phyloP scores from a whole-genome alignment of 2,113 vertebrate genomes.

The Ptychochromis oligacanthus region DNA sequence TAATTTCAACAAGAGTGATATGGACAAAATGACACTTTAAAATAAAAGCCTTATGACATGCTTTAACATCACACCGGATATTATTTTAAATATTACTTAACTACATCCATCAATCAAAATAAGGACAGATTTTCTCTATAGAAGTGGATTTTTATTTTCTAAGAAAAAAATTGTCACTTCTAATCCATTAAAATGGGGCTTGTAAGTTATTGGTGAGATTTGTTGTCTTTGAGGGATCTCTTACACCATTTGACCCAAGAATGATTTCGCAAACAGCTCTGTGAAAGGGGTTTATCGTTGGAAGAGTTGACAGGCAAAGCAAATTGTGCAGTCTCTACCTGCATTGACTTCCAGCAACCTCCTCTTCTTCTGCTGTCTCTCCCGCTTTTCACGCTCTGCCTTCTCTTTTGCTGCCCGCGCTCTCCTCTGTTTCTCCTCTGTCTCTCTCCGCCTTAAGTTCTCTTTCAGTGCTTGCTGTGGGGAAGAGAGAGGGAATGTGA shows the following conservation, averaged over 20 bases:
- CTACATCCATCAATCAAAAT: conserved; percentile 10
- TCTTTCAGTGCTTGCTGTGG: conserved; percentile 93
- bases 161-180: conserved; percentile 14
- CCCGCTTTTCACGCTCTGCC: conserved; percentile 90
- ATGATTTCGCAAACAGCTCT: conserved; percentile 28
- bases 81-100: conserved; percentile 15
- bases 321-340: conserved; percentile 79
- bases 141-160: neutral
- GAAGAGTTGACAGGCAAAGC: conserved; percentile 21
- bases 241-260: conserved; percentile 20
- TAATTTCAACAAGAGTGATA: conserved; percentile 2
- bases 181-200: conserved; percentile 8
- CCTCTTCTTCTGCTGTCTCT: conserved; percentile 94
- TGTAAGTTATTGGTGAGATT: conserved; percentile 25
- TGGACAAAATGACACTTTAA: neutral
- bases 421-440: conserved; percentile 91
- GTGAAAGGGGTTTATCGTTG: conserved; percentile 35
- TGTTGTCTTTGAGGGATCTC: conserved; percentile 41
- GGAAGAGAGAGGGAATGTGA: neutral
- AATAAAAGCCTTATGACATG: neutral
- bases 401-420: conserved; percentile 91
- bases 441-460: conserved; percentile 87
- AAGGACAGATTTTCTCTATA: neutral
- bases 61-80: neutral
- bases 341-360: conserved; percentile 90